Percentiles rank a stretch among this genome's conserved stretches.
These are phyloP conservation scores for Protophormia terraenovae DNA, from an alignment of 2,888 invertebrate species.

Conservation along the genomic window DNA sequence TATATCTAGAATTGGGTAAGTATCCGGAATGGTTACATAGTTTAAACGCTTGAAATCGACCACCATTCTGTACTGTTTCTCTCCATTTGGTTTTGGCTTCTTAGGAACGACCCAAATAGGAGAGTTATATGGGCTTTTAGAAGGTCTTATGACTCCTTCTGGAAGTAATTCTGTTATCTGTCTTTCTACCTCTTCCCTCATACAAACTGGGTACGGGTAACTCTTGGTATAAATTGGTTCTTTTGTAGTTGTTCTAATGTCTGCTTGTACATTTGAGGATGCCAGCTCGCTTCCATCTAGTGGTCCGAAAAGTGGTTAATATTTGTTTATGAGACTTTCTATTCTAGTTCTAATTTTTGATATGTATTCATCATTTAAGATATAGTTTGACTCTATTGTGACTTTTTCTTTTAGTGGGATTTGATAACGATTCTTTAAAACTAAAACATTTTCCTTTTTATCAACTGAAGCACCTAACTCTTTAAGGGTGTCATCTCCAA, in stretches of 20 bases:
- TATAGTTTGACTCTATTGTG: not conserved
- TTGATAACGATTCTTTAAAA: no score
- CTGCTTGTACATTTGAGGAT: not conserved
- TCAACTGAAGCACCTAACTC: no score
- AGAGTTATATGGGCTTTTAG: slow-evolving; percentile 71
- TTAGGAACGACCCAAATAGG: no score
- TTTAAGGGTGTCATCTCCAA: no score
- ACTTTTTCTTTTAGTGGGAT: not conserved
- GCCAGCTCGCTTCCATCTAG: not conserved
- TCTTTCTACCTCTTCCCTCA: slow-evolving; percentile 1
- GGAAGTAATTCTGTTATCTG: slow-evolving; percentile 55
- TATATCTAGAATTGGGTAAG: slow-evolving; percentile 68
- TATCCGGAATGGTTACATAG: slow-evolving; percentile 65
- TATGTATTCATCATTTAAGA: not conserved
- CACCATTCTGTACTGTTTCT: slow-evolving; percentile 67
- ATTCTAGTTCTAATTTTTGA: not conserved
- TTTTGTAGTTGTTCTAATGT: not conserved
- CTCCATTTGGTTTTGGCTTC: no score
- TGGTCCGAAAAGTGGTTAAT: not conserved
- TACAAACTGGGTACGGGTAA: not conserved
- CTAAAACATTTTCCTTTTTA: no score
- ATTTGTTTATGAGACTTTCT: not conserved
- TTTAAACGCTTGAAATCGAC: slow-evolving; percentile 69
- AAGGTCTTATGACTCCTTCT: slow-evolving; percentile 73
- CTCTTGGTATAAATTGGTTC: not conserved